phyloP scores from a whole-genome alignment of 2,888 invertebrate species.

The Amphimallon solstitiale region DNA sequence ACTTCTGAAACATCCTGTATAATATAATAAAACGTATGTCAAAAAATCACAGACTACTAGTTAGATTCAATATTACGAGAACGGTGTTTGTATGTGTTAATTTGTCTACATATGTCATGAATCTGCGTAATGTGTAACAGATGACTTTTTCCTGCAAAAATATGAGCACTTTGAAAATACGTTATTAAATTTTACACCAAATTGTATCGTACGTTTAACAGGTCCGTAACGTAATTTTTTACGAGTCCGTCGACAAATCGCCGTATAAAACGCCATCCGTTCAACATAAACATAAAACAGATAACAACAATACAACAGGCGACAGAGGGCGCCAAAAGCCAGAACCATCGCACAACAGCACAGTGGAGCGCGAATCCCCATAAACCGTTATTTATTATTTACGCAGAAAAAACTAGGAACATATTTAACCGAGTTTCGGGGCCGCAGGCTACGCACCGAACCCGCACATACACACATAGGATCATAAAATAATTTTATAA shows the following conservation, averaged over 20 bases:
- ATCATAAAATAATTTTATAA: conserved; percentile 41
- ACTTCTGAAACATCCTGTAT: no score
- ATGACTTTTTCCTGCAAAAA: no score
- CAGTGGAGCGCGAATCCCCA: conserved; percentile 11
- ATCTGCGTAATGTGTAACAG: no score
- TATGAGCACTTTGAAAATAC: neutral
- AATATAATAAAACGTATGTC: no score
- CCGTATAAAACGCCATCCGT: conserved; percentile 15
- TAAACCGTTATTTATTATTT: conserved; percentile 38
- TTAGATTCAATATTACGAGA: no score
- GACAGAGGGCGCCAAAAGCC: conserved; percentile 21
- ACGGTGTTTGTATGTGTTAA: no score
- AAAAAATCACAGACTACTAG: no score
- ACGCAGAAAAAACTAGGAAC: conserved; percentile 38
- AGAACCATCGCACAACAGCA: conserved; percentile 29
- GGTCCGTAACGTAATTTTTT: conserved; percentile 18
- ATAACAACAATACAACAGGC: conserved; percentile 27
- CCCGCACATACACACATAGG: neutral
- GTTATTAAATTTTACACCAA: conserved; percentile 25
- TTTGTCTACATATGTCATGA: no score
- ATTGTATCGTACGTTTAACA: conserved; percentile 9
- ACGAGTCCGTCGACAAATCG: conserved; percentile 22
- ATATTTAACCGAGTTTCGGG: conserved; percentile 36
- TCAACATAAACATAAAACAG: conserved; percentile 11
- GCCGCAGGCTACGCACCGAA: neutral